phyloP scores from a whole-genome alignment of 2,797 vertebrate genomes.

The Bradypodion ventrale region DNA sequence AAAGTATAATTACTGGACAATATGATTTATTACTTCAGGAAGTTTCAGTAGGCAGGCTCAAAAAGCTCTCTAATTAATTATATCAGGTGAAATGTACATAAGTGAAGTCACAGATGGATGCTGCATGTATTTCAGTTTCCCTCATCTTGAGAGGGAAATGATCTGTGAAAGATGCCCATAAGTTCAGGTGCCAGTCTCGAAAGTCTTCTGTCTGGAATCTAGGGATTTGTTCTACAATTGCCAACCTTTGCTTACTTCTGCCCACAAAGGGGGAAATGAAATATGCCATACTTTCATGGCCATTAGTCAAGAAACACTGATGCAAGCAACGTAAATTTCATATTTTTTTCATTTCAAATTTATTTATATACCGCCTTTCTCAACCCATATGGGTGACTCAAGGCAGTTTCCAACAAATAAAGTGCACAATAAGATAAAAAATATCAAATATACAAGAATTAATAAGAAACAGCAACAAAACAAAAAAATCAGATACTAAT shows the following conservation, averaged over 20 bases:
- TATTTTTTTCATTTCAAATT: no score
- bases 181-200: constrained; percentile 48
- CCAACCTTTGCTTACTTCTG: constrained; percentile 38
- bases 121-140: constrained; percentile 37
- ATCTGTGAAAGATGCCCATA: constrained; percentile 43
- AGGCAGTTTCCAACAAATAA: no score
- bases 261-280: constrained; percentile 56
- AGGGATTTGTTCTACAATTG: constrained; percentile 54
- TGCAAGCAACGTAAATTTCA: constrained; percentile 55
- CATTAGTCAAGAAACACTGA: constrained; percentile 59
- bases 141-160: constrained; percentile 25
- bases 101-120: constrained; percentile 21
- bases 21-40: not conserved
- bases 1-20: constrained; percentile 11
- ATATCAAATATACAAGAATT: no score
- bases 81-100: constrained; percentile 1
- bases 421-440: no score
- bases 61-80: not conserved
- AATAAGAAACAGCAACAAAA: no score
- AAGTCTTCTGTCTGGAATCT: constrained; percentile 37
- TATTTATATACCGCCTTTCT: no score
- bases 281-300: constrained; percentile 61
- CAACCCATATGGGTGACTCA: no score
- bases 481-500: no score
- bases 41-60: constrained; percentile 35